phyloP scores from a whole-genome alignment of 1,140 invertebrate genomes.

The Drosophila miranda region DNA sequence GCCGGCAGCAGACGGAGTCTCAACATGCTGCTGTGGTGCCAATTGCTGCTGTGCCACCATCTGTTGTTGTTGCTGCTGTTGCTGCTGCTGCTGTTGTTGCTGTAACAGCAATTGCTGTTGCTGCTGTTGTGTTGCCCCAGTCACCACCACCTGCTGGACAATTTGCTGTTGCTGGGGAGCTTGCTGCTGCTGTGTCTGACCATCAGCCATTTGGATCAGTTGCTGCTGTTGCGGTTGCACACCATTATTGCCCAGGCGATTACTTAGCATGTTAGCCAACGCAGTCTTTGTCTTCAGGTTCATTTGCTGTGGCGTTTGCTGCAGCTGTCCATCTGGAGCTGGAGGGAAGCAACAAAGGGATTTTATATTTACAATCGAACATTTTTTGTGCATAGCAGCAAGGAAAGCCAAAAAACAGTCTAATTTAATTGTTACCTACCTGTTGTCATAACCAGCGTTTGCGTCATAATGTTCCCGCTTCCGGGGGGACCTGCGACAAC shows the following conservation, averaged over 20 bases:
- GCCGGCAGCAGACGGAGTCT: constrained; percentile 87
- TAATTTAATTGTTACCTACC: constrained; percentile 21
- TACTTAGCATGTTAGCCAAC: constrained; percentile 96
- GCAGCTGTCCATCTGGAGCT: constrained; percentile 71
- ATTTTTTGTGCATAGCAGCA: too few relatives aligned
- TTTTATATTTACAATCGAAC: neutral
- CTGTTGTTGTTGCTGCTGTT: constrained; percentile 56
- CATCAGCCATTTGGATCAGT: constrained; percentile 79
- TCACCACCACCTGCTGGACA: constrained; percentile 72
- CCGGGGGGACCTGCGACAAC: constrained; percentile 30
- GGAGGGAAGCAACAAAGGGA: neutral
- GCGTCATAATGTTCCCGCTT: constrained; percentile 58
- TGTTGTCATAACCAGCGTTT: constrained; percentile 84
- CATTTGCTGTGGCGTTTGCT: constrained; percentile 83
- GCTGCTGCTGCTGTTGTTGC: constrained; percentile 58
- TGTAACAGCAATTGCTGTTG: constrained; percentile 53
- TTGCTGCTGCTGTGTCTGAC: constrained; percentile 83
- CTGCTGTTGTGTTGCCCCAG: constrained; percentile 54
- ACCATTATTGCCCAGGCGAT: constrained; percentile 88
- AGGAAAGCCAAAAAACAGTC: too few relatives aligned
- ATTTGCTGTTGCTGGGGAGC: constrained; percentile 61
- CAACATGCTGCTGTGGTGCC: constrained; percentile 70
- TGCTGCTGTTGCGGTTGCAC: constrained; percentile 82
- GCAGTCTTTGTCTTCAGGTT: constrained; percentile 97
- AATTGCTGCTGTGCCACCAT: constrained; percentile 62